phyloP scores from a whole-genome alignment of 2,113 vertebrate genomes.

The Alexandromys fortis region DNA sequence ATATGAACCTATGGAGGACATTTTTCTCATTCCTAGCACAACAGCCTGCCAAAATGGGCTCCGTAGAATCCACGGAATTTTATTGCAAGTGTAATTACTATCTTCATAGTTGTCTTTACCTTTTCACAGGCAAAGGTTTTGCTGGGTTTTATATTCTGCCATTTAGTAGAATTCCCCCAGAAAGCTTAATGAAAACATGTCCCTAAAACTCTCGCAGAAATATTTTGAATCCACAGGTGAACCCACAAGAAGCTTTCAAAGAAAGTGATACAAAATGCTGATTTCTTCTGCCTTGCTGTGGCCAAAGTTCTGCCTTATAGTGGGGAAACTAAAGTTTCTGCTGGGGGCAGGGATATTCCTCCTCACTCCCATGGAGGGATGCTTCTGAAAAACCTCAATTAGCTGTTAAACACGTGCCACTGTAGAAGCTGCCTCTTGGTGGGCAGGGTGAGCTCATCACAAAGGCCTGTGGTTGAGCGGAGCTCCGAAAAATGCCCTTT shows the following conservation, averaged over 20 bases:
- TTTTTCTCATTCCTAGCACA: no score
- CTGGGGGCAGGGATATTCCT: accelerated
- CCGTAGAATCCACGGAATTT: no score
- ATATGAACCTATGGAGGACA: no score
- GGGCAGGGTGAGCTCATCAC: background rate
- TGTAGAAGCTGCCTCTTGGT: background rate
- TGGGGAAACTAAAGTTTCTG: background rate
- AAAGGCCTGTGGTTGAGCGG: background rate
- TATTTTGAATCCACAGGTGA: background rate
- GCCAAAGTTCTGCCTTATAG: background rate
- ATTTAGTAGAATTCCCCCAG: no score
- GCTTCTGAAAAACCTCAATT: background rate
- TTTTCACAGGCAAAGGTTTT: no score
- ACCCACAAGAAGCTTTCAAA: background rate
- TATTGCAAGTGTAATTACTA: no score
- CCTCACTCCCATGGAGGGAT: background rate
- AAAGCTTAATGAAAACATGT: no score
- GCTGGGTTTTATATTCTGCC: no score
- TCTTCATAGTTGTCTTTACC: no score
- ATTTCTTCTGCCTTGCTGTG: background rate
- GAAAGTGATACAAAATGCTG: background rate
- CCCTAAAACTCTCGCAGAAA: no score
- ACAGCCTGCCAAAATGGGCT: no score
- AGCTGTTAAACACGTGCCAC: background rate
- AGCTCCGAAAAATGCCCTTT: background rate